Base-by-base conservation (phyloP, 2,113 vertebrate genomes). In the Coracopsis vasa region DNA sequence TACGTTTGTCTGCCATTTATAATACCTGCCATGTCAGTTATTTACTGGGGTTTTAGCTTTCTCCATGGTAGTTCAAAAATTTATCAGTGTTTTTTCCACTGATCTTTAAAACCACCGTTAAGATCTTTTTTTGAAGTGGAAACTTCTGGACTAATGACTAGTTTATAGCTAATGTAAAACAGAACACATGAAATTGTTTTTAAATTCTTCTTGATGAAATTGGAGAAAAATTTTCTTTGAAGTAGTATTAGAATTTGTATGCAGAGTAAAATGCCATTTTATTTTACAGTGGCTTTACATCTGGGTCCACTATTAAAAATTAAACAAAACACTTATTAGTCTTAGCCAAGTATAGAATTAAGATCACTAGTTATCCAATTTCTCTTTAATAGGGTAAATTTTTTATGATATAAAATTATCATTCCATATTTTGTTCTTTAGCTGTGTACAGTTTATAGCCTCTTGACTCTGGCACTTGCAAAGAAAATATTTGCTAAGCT, bases 401-500 rank as follows among this genome's bases (percentile, higher is more conserved):
- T 90, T 89, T 81, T 53, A 20, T 65, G 27, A 23, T 91, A 48
- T 11, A 61, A 89, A 91, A 12, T 41, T 48, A 35, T 77, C 31
- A 16, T 70, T 77, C 74, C 66, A 2, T 91, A 80, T 85, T 95
- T 85, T 82, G 17, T 82, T 79, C 27, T 65, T 60, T 28, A 77
- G 45, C 45, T 60, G 21, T 62, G 47, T 90, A 77, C 64, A 66
- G 71, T 93, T 95, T 88, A 80, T 93, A 86, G 72, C 82, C 42
- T 92, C 71, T 61, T 81, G 81, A 70, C 71, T 90, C 61, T 73
- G 93, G 85, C 88, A 51, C n/a, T 73, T 35, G 31, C 24, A 94
- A 70, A 74, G 27, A 96, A 88, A 95, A 96, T 95, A 95, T 94
- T 93, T 97, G 94, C 88, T 83, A 37, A 92, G 65, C 39, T 7